These are phyloP conservation scores for Balaeniceps rex DNA, from an alignment of 2,113 vertebrate species.

Conservation along the genomic window DNA sequence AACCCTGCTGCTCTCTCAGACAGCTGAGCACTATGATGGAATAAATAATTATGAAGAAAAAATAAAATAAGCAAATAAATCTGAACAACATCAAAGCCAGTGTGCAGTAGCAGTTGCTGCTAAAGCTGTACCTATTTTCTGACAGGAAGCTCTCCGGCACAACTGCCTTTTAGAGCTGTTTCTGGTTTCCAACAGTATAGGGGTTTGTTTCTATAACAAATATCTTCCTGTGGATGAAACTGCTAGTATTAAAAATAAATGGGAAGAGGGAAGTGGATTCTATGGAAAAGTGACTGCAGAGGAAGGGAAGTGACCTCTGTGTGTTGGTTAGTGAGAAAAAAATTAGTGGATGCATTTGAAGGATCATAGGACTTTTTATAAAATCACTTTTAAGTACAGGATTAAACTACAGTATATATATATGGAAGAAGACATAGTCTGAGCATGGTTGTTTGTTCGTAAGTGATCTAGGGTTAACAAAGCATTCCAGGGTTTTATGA, in stretches of 20 bases:
- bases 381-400: not conserved
- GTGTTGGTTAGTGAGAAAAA: not conserved
- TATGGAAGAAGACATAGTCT: not conserved
- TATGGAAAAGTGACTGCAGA: not conserved
- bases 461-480: slow-evolving; percentile 51
- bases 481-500: slow-evolving; percentile 54
- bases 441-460: not conserved
- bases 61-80: not conserved
- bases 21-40: not conserved
- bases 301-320: slow-evolving; percentile 15
- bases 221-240: not conserved
- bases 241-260: slow-evolving; percentile 16
- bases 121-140: slow-evolving; percentile 9
- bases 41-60: slow-evolving; percentile 1
- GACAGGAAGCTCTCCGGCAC: slow-evolving; percentile 21
- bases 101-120: not conserved
- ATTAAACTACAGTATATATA: not conserved
- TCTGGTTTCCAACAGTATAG: not conserved
- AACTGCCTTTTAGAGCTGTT: not conserved
- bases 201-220: slow-evolving; percentile 22
- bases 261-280: not conserved
- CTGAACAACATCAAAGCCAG: not conserved
- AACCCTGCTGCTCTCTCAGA: not conserved
- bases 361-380: not conserved
- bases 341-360: not conserved